Base-by-base conservation (phyloP, 1,140 invertebrate genomes). In the Scylla paramamosain region DNA sequence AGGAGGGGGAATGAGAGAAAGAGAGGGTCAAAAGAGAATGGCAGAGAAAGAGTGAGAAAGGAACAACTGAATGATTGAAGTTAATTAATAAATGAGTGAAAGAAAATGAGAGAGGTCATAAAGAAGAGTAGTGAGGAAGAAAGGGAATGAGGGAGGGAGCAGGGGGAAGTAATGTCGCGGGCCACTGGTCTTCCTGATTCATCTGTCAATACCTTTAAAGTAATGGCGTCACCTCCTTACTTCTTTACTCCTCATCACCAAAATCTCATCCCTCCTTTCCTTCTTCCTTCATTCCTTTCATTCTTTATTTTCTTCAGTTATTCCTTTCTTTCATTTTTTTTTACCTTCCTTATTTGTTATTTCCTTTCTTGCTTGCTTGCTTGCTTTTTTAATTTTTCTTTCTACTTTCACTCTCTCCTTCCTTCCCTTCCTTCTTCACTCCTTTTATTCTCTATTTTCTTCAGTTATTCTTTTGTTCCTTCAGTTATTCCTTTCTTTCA, bases 71-170 rank as follows among this genome's bases (percentile, higher is more conserved):
- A 25, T 77, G 67, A 77, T 77, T 77, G 67, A 77, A 77, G 67
- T 77, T 77, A 77, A 77, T 77, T 77, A 77, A 77, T 77, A 77
- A 77, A 77, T 77, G 20, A 77, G n/a, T 77, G 67, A 77, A 77
- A 77, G 67, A n/a, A 77, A 77, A 77, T 77, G 67, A 77, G 67
- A 7, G n/a, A 20, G 67, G 12, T 77, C 12, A n/a, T 77, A 77
- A 77, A 77, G 67, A 77, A 77, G 67, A 12, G 20, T n/a, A 1
- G 20, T 77, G 67, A 77, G 6, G 67, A 77, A 77, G 67, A 77
- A 77, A 77, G 67, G 20, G n/a, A 77, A 77, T 77, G 67, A n/a
- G 67, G 6, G 67, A n/a, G 25, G 20, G 67, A 77, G 10, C 1
- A 77, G 67, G 25, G 59, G 20, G 67, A 77, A 77, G 67, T 77